Evolutionary conservation across 1,140 invertebrate genomes (phyloP).

Genomic region (Laupala kohalensis): DNA sequence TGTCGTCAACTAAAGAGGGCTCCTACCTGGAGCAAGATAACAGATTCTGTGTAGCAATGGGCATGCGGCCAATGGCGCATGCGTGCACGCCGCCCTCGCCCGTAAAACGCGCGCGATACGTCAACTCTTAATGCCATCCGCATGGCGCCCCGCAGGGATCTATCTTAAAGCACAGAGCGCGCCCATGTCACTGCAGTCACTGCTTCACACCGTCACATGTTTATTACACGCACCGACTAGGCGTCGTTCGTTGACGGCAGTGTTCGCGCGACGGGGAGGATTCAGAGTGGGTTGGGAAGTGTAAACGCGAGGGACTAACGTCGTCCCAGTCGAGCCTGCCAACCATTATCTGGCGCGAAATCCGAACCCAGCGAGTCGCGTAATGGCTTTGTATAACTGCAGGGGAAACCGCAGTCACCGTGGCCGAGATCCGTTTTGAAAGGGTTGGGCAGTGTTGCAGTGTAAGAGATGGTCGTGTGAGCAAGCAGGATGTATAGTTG

Average conservation of each 20-base stretch:
- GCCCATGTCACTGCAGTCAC: too few relatives aligned
- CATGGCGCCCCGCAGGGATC: too few relatives aligned
- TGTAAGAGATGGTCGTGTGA: neutral
- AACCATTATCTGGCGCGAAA: neutral
- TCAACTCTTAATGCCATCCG: neutral
- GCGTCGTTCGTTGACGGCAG: too few relatives aligned
- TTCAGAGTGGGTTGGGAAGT: too few relatives aligned
- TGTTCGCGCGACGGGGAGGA: too few relatives aligned
- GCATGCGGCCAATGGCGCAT: neutral
- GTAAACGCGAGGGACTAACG: neutral
- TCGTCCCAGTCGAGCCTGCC: too few relatives aligned
- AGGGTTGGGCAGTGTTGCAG: too few relatives aligned
- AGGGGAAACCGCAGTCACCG: neutral
- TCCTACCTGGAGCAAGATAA: neutral
- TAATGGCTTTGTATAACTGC: neutral
- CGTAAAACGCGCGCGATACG: neutral
- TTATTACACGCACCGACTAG: neutral
- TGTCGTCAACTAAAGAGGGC: neutral
- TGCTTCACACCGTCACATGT: neutral
- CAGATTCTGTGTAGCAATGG: neutral
- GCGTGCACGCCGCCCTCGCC: neutral
- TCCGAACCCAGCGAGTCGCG: neutral
- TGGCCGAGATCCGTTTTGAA: neutral
- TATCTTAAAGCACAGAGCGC: too few relatives aligned
- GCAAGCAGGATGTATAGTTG: neutral